A percentile compares a stretch with the other conserved stretches of the same genome.
Evolutionary conservation across 2,888 invertebrate species (phyloP).

Genomic region (Hylaea fasciaria): DNA sequence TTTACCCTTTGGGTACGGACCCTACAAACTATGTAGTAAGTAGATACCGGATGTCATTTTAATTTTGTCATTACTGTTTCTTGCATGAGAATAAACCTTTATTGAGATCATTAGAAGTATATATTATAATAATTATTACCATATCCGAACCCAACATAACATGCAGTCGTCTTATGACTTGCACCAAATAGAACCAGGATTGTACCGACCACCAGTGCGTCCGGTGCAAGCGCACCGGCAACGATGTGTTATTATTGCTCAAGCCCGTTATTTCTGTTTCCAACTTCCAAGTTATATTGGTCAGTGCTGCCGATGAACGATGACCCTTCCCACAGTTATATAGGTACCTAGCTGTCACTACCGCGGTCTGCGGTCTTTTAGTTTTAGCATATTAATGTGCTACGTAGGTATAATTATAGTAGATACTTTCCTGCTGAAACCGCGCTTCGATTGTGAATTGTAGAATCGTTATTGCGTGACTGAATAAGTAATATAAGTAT

Average conservation of each 20-base stretch:
- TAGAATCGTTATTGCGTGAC: neutral
- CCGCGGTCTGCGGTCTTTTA: constrained; percentile 1
- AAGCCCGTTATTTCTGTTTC: constrained; percentile 18
- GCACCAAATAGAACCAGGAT: neutral
- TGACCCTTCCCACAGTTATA: constrained; percentile 20
- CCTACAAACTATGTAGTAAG: too few relatives aligned
- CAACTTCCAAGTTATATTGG: constrained; percentile 24
- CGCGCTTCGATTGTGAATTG: too few relatives aligned
- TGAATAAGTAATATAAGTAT: too few relatives aligned
- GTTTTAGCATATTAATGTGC: neutral
- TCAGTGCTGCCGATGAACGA: constrained; percentile 21
- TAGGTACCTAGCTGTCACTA: constrained; percentile 6
- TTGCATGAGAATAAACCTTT: too few relatives aligned
- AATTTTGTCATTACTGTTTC: too few relatives aligned
- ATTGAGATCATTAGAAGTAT: too few relatives aligned
- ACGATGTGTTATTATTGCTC: constrained; percentile 31
- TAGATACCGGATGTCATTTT: too few relatives aligned
- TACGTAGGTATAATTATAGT: neutral
- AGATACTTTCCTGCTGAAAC: neutral
- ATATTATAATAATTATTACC: too few relatives aligned
- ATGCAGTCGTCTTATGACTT: constrained; percentile 8
- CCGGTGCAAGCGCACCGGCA: constrained; percentile 27
- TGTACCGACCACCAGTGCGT: constrained; percentile 21
- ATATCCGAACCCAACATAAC: too few relatives aligned
- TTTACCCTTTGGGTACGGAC: too few relatives aligned